Base-by-base conservation (phyloP, 2,888 invertebrate genomes). In the Athetis lepigone region DNA sequence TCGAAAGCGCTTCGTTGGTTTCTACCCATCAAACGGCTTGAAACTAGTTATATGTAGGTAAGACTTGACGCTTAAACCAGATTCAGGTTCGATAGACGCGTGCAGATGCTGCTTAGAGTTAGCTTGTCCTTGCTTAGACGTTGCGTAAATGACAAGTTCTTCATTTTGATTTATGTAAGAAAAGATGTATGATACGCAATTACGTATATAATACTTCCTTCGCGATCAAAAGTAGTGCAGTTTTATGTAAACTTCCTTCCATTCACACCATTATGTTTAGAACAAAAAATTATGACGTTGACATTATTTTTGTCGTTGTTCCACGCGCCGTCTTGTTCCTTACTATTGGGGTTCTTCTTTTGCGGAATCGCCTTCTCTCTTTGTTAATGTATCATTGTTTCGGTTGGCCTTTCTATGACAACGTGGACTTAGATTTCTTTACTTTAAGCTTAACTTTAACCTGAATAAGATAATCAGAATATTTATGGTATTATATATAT, bases 221-320 rank as follows among this genome's bases (percentile, higher is more conserved):
- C 8, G 1, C 3, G 2, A 9, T 27, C 27, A 23, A 47, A 29
- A 63, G 6, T 23, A 4, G n/a, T 16, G 16, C 13, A 40, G 23
- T 64, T 40, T 49, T 63, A 0, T 27, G 8, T 39, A 37, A 39
- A 63, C 21, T 21, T 62, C 21, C 27, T 21, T 11, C 13, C 16
- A 37, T 45, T 61, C 19, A 45, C 25, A 8, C 16, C 27, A 36
- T 3, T 13, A 25, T 21, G 62, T 61, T 27, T 19, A 27, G 9
- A 18, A 39, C 25, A 39, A 39, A 19, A n/a, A 61, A 25, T 16
- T 16, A 61, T 19, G 19, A 19, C 8, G 8, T 56, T 52, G 36
- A 23, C 18, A n/a, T 23, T 49, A 9, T 33, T 27, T 33, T 42
- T 52, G n/a, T 19, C 27, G 18, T 52, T 18, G n/a, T 2, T 11